Percentiles rank a stretch among this genome's conserved stretches.
Evolutionary conservation across 2,888 invertebrate species (phyloP).

Genomic region (Cepaea hortensis): DNA sequence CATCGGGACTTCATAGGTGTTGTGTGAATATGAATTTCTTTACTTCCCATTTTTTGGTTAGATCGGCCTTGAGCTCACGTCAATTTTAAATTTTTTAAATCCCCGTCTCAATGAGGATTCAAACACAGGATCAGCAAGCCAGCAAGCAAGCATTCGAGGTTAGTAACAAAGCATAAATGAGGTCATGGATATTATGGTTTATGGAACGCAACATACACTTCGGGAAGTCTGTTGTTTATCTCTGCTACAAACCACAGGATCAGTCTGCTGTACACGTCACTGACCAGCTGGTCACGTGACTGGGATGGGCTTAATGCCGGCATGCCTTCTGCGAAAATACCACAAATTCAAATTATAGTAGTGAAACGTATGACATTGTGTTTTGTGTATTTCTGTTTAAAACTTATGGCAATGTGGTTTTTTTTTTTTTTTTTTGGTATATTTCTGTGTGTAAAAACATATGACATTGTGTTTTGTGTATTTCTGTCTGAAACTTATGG

Average conservation of each 20-base stretch:
- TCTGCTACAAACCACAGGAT: conserved; percentile 17
- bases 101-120: too few relatives aligned
- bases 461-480: background rate
- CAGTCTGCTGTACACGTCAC: conserved; percentile 34
- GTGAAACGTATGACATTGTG: background rate
- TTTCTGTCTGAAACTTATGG: too few relatives aligned
- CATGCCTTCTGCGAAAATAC: background rate
- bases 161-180: background rate
- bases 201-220: background rate
- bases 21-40: too few relatives aligned
- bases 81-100: background rate
- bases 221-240: conserved; percentile 28
- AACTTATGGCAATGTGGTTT: too few relatives aligned
- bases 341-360: background rate
- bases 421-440: too few relatives aligned
- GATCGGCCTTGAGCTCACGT: too few relatives aligned
- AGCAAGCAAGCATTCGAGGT: background rate
- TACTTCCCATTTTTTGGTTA: too few relatives aligned
- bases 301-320: background rate
- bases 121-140: too few relatives aligned
- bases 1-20: too few relatives aligned
- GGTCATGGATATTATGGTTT: background rate
- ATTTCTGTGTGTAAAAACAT: background rate
- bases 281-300: conserved; percentile 26
- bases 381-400: too few relatives aligned